These are phyloP conservation scores for Ruditapes philippinarum DNA, from an alignment of 1,140 invertebrate genomes.

Conservation along the genomic window DNA sequence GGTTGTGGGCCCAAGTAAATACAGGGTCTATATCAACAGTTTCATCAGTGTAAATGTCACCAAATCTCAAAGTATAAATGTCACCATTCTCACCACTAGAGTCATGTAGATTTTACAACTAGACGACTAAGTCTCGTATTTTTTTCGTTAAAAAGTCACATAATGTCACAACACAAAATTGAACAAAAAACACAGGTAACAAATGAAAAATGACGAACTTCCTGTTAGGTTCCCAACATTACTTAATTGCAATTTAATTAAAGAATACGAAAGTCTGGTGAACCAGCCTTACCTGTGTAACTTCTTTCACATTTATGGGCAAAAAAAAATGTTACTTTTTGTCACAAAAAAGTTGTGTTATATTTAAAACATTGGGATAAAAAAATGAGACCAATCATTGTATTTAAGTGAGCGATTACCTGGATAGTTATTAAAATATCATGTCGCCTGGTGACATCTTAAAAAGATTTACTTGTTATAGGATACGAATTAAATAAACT, in stretches of 20 bases:
- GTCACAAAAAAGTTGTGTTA: neutral
- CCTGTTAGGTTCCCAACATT: neutral
- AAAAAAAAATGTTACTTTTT: neutral
- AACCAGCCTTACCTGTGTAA: neutral
- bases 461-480: conserved; percentile 10
- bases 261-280: neutral
- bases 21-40: too few species aligned
- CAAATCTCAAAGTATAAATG: too few species aligned
- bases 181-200: neutral
- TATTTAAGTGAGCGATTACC: neutral
- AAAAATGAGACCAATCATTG: neutral
- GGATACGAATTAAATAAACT: neutral
- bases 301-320: conserved; percentile 6
- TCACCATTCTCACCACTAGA: neutral
- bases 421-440: neutral
- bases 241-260: conserved; percentile 13
- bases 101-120: conserved; percentile 22
- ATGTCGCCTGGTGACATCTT: neutral
- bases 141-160: neutral
- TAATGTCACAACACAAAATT: conserved; percentile 8
- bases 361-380: neutral
- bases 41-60: neutral
- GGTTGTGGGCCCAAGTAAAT: too few species aligned
- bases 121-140: neutral
- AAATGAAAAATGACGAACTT: conserved; percentile 34